Evolutionary conservation across 2,888 invertebrate genomes (phyloP), one percentile per base, ranked within the genome.

Genomic region (Lordiphosa andalusiaca): DNA sequence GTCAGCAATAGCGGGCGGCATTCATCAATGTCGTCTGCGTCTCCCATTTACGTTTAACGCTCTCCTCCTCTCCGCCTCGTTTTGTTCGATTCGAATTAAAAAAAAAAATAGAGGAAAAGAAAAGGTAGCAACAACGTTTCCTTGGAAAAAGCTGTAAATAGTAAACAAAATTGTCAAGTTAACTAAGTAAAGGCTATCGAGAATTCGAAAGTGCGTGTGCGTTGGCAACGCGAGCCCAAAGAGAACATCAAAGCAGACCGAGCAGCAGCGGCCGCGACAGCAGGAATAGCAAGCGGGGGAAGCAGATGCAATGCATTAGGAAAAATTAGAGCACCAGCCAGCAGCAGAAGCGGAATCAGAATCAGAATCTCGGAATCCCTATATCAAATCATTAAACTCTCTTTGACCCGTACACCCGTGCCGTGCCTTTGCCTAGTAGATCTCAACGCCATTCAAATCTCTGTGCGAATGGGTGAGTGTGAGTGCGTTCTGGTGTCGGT

Each of bases 81-180:
- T 49, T 55, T 19, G 19, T 19, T 19, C 19, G 19, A 4, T 19
- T 19, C 16, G 44, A 39, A 30, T 39, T 35, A 33, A 46, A 53
- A 57, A 70, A 71, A 64, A 69, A 71, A 78, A 77, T 77, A 63
- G 49, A 40, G 56, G 37, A 67, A 49, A 42, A 44, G 61, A 77
- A 69, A 67, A 67, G 76, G 72, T 78, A 85, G 78, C 85, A 80
- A 80, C 81, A 72, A 67, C 70, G 84, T 80, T 84, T 84, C 68
- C 84, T 80, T 76, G 84, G 85, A 84, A 76, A 77, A 76, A 81
- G 63, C 83, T 84, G 77, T 77, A 78, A 77, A 77, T 77, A 84
- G 80, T 73, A 85, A 85, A 80, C 84, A 83, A 80, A 80, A 78
- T 80, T 80, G 56, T 70, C 53, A 61, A 85, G 84, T 80, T 41